A percentile compares a stretch with the other conserved stretches of the same genome.
Conservation (phyloP, 2,888 invertebrate genomes). For the Leptinotarsa haldemani region DNA sequence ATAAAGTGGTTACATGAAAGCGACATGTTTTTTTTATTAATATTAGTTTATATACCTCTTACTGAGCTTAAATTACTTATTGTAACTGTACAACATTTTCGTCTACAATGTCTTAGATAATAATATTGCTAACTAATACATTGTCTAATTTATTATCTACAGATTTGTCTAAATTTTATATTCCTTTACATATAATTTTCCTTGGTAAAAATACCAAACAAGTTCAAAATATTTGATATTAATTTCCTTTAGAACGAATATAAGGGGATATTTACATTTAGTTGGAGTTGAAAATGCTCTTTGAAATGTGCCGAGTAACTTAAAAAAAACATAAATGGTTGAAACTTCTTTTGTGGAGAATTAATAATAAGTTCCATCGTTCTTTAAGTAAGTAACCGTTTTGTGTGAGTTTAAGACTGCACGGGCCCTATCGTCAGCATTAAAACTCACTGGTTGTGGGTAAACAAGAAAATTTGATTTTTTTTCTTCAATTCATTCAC, state of each 20-base stretch:
- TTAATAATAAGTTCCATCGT: neutral
- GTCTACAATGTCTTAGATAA: slow-evolving; percentile 31
- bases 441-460: neutral
- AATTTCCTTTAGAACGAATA: too few species aligned
- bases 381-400: neutral
- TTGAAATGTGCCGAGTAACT: too few species aligned
- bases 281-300: too few species aligned
- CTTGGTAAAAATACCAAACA: neutral
- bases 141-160: slow-evolving; percentile 44
- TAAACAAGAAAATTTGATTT: too few species aligned
- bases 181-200: neutral
- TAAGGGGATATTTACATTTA: too few species aligned
- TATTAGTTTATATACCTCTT: neutral
- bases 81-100: slow-evolving; percentile 50
- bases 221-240: neutral
- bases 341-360: too few species aligned
- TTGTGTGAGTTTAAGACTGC: neutral
- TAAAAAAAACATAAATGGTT: too few species aligned
- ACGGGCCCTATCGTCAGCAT: slow-evolving; percentile 9
- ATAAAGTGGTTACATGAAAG: neutral
- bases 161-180: slow-evolving; percentile 15
- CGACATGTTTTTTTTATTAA: neutral
- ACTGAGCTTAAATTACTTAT: slow-evolving; percentile 35
- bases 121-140: slow-evolving; percentile 58
- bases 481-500: too few species aligned